Percentiles rank a stretch among this genome's conserved stretches.
Evolutionary conservation across 2,888 invertebrate genomes (phyloP).

Genomic region (Apomyelois bistriatella): DNA sequence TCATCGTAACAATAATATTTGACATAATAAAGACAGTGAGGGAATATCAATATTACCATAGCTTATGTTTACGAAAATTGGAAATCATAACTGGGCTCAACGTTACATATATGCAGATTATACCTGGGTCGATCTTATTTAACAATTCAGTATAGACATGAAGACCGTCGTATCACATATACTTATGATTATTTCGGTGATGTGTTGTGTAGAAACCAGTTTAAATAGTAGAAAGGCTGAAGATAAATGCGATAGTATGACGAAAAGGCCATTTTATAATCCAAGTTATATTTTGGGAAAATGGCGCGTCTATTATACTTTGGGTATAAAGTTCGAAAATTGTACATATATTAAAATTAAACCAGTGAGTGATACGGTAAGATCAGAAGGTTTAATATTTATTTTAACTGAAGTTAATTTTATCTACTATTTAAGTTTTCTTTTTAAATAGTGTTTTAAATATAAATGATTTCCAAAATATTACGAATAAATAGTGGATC

Average conservation of each 20-base stretch:
- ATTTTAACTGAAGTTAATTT: too few relatives aligned
- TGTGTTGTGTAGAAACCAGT: neutral
- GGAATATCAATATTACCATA: too few relatives aligned
- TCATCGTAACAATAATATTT: too few relatives aligned
- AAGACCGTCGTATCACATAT: neutral
- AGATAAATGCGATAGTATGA: neutral
- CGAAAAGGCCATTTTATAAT: neutral
- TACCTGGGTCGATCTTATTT: neutral
- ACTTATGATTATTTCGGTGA: neutral
- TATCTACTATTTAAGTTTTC: too few relatives aligned
- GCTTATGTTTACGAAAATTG: neutral
- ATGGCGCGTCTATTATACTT: neutral
- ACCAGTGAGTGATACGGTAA: neutral
- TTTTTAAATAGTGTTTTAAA: too few relatives aligned
- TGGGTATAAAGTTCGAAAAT: neutral
- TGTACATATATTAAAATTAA: neutral
- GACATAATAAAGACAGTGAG: too few relatives aligned
- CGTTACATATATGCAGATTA: neutral
- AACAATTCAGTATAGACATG: neutral
- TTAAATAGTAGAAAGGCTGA: neutral
- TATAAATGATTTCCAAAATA: too few relatives aligned
- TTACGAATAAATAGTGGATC: too few relatives aligned
- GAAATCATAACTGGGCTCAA: neutral
- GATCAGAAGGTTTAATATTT: neutral
- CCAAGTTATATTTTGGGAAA: neutral